A percentile compares a stretch with the other conserved stretches of the same genome.
Conservation (phyloP, 2,888 invertebrate genomes). For the Orthonevra nobilis region DNA sequence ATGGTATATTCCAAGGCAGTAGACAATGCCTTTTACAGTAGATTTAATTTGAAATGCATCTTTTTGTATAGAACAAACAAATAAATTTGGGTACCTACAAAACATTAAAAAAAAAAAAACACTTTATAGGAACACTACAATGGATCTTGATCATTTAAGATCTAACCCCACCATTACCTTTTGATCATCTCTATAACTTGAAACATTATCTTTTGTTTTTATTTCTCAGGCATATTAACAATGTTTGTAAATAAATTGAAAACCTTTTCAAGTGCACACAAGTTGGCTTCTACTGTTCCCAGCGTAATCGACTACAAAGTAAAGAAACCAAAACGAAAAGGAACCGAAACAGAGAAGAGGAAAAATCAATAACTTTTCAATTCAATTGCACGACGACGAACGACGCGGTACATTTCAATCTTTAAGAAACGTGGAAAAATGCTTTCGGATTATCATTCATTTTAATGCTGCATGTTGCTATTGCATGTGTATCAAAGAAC, state of each 20-base stretch:
- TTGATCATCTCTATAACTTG: slow-evolving; percentile 16
- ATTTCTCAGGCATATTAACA: slow-evolving; percentile 52
- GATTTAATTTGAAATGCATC: too few relatives aligned
- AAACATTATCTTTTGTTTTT: slow-evolving; percentile 52
- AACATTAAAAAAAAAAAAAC: neutral
- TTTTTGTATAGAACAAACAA: too few relatives aligned
- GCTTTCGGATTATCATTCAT: slow-evolving; percentile 55
- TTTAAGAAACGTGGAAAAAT: slow-evolving; percentile 22
- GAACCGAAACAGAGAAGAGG: slow-evolving; percentile 19
- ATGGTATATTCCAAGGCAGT: too few relatives aligned
- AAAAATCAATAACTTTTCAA: slow-evolving; percentile 51
- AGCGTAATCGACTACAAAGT: slow-evolving; percentile 30
- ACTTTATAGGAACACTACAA: slow-evolving; percentile 12
- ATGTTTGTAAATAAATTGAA: slow-evolving; percentile 54
- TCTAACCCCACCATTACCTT: neutral
- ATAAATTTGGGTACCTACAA: slow-evolving; percentile 12
- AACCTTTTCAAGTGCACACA: slow-evolving; percentile 33
- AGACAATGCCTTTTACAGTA: too few relatives aligned
- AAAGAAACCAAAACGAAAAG: slow-evolving; percentile 7
- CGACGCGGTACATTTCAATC: slow-evolving; percentile 56
- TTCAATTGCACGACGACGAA: slow-evolving; percentile 40
- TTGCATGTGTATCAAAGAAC: slow-evolving; percentile 57
- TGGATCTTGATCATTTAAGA: slow-evolving; percentile 4
- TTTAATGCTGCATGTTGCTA: slow-evolving; percentile 62
- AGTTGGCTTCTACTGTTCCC: slow-evolving; percentile 45